These are phyloP conservation scores for Centropus bengalensis DNA, from an alignment of 2,113 vertebrate genomes.

Conservation along the genomic window DNA sequence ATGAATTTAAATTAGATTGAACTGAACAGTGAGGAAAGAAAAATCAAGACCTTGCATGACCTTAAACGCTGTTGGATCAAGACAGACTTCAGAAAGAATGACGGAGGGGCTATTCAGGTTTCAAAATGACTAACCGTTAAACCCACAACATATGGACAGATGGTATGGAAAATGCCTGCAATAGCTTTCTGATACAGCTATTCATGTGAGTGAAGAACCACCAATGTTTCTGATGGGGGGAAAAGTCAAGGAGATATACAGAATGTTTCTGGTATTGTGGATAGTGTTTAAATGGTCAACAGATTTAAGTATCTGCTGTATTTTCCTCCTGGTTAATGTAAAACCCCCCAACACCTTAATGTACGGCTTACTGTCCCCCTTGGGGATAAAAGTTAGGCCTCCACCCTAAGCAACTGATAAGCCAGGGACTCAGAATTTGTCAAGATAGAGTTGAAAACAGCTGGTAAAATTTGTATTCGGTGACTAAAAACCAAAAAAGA, in stretches of 20 bases:
- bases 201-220: background rate
- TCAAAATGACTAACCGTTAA: background rate
- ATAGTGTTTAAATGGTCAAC: background rate
- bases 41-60: background rate
- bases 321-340: background rate
- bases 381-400: background rate
- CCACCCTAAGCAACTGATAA: background rate
- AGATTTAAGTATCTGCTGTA: background rate
- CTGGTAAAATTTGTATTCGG: background rate
- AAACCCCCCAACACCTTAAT: fast-evolving
- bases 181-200: background rate
- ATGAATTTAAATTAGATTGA: background rate
- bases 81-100: background rate
- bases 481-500: background rate
- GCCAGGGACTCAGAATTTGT: too few species aligned
- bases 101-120: fast-evolving
- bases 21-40: background rate
- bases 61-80: background rate
- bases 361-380: background rate
- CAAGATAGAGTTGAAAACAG: background rate
- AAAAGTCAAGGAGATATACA: background rate
- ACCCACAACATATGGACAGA: background rate
- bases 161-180: background rate
- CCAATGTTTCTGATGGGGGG: background rate
- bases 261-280: background rate